Conservation (phyloP, 2,888 invertebrate genomes). For the Crioceris asparagi region DNA sequence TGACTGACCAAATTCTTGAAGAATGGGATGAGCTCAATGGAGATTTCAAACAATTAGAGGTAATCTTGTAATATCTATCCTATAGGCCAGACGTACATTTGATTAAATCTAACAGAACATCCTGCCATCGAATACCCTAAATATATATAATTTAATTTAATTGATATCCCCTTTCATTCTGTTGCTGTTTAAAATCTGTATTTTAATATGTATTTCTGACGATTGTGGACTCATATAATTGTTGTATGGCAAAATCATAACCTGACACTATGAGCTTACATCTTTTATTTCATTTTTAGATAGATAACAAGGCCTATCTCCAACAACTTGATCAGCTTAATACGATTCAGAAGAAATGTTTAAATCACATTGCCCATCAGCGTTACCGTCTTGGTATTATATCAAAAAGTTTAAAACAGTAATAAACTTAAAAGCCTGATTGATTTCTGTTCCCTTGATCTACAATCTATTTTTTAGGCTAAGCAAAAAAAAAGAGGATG, state of each 20-base stretch:
- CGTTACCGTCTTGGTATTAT: slow-evolving; percentile 82
- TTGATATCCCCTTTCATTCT: neutral
- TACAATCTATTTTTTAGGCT: neutral
- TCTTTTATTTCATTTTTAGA: slow-evolving; percentile 46
- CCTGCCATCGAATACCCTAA: no score
- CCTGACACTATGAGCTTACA: no score
- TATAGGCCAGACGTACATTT: no score
- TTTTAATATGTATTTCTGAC: no score
- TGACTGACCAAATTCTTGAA: slow-evolving; percentile 28
- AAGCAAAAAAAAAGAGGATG: neutral
- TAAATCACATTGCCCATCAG: slow-evolving; percentile 83
- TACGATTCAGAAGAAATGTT: slow-evolving; percentile 74
- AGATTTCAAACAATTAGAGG: slow-evolving; percentile 76
- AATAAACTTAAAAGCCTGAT: slow-evolving; percentile 41
- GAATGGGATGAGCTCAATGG: slow-evolving; percentile 72
- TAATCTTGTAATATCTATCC: no score
- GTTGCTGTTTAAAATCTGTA: no score
- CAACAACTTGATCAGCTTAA: slow-evolving; percentile 77
- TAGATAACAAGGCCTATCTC: slow-evolving; percentile 70
- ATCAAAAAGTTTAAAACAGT: slow-evolving; percentile 68
- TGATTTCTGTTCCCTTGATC: neutral
- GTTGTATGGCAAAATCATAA: no score
- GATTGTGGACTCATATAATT: no score
- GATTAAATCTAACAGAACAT: no score
- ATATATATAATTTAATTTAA: no score